These are phyloP conservation scores for Oncorhynchus mykiss DNA, from an alignment of 2,113 vertebrate species.

Conservation along the genomic window DNA sequence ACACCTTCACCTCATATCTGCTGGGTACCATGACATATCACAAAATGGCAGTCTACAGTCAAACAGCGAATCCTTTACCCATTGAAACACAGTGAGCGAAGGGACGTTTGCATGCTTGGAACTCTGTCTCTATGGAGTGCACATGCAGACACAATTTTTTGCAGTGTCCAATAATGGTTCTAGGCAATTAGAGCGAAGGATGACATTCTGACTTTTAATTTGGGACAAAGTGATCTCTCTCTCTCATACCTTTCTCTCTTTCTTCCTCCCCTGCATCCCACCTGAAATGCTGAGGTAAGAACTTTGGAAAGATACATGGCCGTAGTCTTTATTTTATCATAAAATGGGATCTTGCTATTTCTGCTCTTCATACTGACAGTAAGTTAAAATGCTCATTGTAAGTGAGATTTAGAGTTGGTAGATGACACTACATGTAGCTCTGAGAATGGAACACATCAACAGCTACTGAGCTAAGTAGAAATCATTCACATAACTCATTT, in stretches of 20 bases:
- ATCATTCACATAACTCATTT: slow-evolving; percentile 10
- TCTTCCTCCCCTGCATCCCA: slow-evolving; percentile 42
- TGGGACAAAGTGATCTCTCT: slow-evolving; percentile 71
- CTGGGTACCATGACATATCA: slow-evolving; percentile 54
- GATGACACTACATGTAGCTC: slow-evolving; percentile 41
- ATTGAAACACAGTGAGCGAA: slow-evolving; percentile 47
- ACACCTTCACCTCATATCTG: slow-evolving; percentile 57
- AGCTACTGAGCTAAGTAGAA: slow-evolving; percentile 48
- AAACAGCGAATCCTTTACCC: slow-evolving; percentile 63
- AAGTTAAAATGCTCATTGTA: slow-evolving; percentile 50
- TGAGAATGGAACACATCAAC: slow-evolving; percentile 46
- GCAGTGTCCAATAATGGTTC: slow-evolving; percentile 75
- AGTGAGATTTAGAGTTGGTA: slow-evolving; percentile 51
- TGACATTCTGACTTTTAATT: slow-evolving; percentile 84
- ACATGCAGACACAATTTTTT: slow-evolving; percentile 76
- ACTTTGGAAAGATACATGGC: slow-evolving; percentile 39
- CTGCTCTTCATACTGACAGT: slow-evolving; percentile 33
- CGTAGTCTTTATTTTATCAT: slow-evolving; percentile 59
- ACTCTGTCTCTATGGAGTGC: slow-evolving; percentile 59
- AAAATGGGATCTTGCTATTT: slow-evolving; percentile 54
- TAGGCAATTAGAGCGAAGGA: slow-evolving; percentile 81
- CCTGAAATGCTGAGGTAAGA: slow-evolving; percentile 70
- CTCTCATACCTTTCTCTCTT: slow-evolving; percentile 49
- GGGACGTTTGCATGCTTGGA: slow-evolving; percentile 54
- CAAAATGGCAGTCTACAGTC: slow-evolving; percentile 60